Base-by-base conservation (phyloP, 2,113 vertebrate species). In the Anser brachyrhynchus region DNA sequence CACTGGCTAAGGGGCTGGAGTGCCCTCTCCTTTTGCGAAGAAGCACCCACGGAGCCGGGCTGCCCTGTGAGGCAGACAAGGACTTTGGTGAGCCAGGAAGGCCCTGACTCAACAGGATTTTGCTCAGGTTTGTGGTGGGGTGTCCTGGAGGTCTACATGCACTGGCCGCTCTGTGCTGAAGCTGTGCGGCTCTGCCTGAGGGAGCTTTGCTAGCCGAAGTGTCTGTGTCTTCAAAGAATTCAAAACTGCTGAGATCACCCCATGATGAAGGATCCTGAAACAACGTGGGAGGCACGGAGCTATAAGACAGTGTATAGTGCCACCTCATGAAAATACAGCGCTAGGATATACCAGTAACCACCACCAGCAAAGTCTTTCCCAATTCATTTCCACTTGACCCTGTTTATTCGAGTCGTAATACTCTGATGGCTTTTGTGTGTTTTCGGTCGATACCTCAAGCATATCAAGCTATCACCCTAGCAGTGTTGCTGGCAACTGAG, bases 241-340 rank as follows among this genome's bases (percentile, higher is more conserved):
- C 97, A 97, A 98, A 95, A 98, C 96, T 98, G 98, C 97, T 97
- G 98, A 98, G 97, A 97, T 98, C 98, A 98, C 97, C 97, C 98
- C 98, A 97, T 95, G 98, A 98, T 98, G 98, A 98, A 97, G 98
- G 97, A 98, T 98, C 98, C 99, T 99, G 98, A 99, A 98, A 99
- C 98, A 98, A 98, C 91, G 98, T 94, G 98, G 98, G 98, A 98
- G 98, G 97, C 96, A 98, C 97, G 97, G 96, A 98, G 94, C 97
- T 98, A 97, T 98, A 97, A 98, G 96, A 98, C 92, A 95, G 95
- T 91, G 90, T 96, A 97, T 67, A 91, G 97, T 87, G 97, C 97
- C 96, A 96, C 94, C 97, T 96, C 93, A 97, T 96, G 92, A 95
- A 97, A 97, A 94, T 66, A 96, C 87, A 96, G 93, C 2, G 65